These are phyloP conservation scores for Drosophila aff. DNA, from an alignment of 1,140 invertebrate species.

Conservation along the genomic window DNA sequence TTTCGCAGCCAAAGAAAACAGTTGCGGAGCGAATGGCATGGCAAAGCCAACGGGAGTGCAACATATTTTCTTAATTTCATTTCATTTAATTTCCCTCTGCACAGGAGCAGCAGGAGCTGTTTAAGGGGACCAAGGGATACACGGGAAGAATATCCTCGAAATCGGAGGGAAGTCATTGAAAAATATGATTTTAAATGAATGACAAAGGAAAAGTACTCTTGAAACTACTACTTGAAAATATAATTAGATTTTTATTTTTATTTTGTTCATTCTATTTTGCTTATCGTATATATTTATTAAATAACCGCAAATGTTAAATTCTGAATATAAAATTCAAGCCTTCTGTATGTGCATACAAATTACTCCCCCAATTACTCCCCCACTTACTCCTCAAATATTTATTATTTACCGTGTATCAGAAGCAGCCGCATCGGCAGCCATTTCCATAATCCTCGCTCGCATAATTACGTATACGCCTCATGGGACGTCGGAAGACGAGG, in stretches of 20 bases:
- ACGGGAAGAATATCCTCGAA: background rate
- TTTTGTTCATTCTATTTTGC: background rate
- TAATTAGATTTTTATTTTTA: no score
- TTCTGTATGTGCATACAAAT: background rate
- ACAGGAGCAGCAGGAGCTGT: slow-evolving; percentile 15
- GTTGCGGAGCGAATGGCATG: slow-evolving; percentile 16
- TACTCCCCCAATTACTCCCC: background rate
- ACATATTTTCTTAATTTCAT: slow-evolving; percentile 81
- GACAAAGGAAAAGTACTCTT: no score
- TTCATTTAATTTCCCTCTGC: slow-evolving; percentile 57
- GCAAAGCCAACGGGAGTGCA: slow-evolving; percentile 52
- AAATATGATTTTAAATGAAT: background rate
- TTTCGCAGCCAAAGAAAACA: slow-evolving; percentile 33
- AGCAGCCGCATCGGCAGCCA: slow-evolving; percentile 27
- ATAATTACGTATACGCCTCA: slow-evolving; percentile 78
- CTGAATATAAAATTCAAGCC: background rate
- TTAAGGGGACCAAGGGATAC: background rate
- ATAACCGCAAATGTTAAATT: background rate
- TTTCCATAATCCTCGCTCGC: slow-evolving; percentile 65
- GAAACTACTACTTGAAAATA: no score
- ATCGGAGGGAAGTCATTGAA: fast-evolving
- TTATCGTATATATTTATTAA: background rate
- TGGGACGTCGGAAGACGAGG: slow-evolving; percentile 36
- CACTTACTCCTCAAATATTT: background rate
- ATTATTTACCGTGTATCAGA: slow-evolving; percentile 4